Evolutionary conservation across 1,140 invertebrate species (phyloP), one percentile per base, ranked within the genome.

Genomic region (Daktulosphaira vitifoliae): DNA sequence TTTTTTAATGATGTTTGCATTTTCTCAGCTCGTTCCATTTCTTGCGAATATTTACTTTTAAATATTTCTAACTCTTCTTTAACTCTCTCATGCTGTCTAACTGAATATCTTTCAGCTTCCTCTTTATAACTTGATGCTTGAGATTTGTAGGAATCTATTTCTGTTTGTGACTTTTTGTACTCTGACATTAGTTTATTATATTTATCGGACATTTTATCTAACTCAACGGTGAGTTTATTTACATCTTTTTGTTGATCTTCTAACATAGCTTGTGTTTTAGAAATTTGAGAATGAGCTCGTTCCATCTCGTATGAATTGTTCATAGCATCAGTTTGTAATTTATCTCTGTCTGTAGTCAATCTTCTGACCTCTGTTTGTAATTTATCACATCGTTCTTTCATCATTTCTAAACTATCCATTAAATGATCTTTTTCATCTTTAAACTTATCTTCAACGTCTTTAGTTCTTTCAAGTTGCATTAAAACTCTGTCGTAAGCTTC

Each of bases 211-310:
- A 91, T 84, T 73, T 92, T 93, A 73, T 94, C 91, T 13, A 92
- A 78, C 75, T 94, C 92, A 23, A 90, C 80, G 72, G 90, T 87
- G 71, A 91, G 82, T 70, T 89, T 80, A 0, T 88, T 85, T 48
- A 90, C 81, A 75, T 95, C 91, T 74, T 93, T 90, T 72, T 93
- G 90, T 64, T 85, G 84, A 70, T 92, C 92, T 71, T 93, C 90
- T 59, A 90, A 85, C 11, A 82, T 84, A 6, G 83, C 84, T 72
- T 89, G 88, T 1, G 86, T 82, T 76, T 94, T 93, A 65, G 81
- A 84, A 69, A 84, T 82, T 73, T 92, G 89, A 48, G 85, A 84
- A 73, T 91, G 87, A 0, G 88, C 84, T 49, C 89, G 75, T 68
- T 92, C 89, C 53, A 90, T 76, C 74, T 95, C 90, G 73, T 91